phyloP scores from a whole-genome alignment of 2,113 vertebrate genomes.

The Clarias magur region DNA sequence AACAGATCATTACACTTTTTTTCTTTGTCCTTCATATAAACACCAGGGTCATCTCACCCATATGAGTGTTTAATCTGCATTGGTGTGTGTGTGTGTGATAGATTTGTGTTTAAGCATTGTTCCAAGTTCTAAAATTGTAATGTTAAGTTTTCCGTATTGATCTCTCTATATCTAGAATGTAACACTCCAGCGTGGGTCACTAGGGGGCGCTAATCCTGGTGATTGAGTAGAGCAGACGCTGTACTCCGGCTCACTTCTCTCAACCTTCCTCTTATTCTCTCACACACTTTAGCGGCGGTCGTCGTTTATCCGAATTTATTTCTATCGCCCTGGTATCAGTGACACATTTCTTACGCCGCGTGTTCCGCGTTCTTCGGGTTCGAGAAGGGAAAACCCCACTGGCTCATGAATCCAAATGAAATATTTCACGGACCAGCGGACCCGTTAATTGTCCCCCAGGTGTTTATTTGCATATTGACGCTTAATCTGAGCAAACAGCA shows the following conservation, averaged over 20 bases:
- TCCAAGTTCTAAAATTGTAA: background rate
- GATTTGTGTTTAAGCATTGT: too few species aligned
- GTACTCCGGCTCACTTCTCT: background rate
- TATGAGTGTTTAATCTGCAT: background rate
- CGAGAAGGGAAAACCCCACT: constrained; percentile 32
- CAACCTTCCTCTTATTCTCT: background rate
- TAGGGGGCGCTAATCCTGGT: background rate
- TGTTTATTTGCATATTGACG: constrained; percentile 80
- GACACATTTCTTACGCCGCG: background rate
- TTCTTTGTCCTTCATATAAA: background rate
- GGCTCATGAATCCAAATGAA: constrained; percentile 79
- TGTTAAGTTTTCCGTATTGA: background rate
- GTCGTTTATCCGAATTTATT: background rate
- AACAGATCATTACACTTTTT: background rate
- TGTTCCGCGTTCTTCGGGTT: constrained; percentile 26
- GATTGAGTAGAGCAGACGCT: background rate
- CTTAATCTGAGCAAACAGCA: constrained; percentile 72
- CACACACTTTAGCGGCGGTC: background rate
- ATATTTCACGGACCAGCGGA: constrained; percentile 88
- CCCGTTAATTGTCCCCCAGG: constrained; percentile 88
- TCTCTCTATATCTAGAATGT: too few species aligned
- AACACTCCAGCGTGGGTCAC: background rate
- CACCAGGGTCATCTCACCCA: background rate
- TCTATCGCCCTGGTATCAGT: background rate
- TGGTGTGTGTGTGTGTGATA: background rate